Percentiles rank a stretch among this genome's conserved stretches.
phyloP scores from a whole-genome alignment of 2,888 invertebrate genomes.

The Plebejus anna region DNA sequence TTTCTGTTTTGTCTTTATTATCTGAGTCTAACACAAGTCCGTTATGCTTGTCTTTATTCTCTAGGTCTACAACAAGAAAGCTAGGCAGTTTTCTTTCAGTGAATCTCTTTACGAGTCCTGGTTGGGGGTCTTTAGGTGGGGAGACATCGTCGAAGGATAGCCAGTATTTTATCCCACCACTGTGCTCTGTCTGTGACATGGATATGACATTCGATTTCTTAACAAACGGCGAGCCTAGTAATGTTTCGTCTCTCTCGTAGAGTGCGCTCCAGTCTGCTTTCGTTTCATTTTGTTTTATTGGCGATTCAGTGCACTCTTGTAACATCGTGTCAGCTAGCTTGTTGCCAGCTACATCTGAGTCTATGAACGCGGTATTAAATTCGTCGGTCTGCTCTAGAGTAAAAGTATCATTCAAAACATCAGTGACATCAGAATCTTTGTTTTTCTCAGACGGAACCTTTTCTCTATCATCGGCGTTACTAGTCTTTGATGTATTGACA shows the following conservation, averaged over 20 bases:
- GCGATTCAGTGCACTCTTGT: slow-evolving; percentile 55
- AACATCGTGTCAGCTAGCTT: slow-evolving; percentile 52
- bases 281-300: slow-evolving; percentile 44
- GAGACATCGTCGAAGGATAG: slow-evolving; percentile 63
- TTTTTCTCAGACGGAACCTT: slow-evolving; percentile 35
- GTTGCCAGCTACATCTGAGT: slow-evolving; percentile 40
- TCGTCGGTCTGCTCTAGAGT: slow-evolving; percentile 44
- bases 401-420: slow-evolving; percentile 44
- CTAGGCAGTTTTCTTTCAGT: slow-evolving; percentile 56
- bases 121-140: slow-evolving; percentile 36
- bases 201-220: slow-evolving; percentile 57
- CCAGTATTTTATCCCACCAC: slow-evolving; percentile 71
- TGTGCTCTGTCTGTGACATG: slow-evolving; percentile 64
- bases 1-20: background rate
- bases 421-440: slow-evolving; percentile 32
- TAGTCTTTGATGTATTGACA: background rate
- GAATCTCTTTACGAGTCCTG: slow-evolving; percentile 39
- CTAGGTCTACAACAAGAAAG: slow-evolving; percentile 50
- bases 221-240: slow-evolving; percentile 57
- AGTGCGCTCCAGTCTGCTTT: slow-evolving; percentile 44
- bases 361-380: slow-evolving; percentile 64
- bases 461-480: slow-evolving; percentile 34
- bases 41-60: slow-evolving; percentile 25
- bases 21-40: background rate
- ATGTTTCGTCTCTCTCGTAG: slow-evolving; percentile 51